These are phyloP conservation scores for Eurystomus gularis DNA, from an alignment of 2,113 vertebrate species.

Conservation along the genomic window DNA sequence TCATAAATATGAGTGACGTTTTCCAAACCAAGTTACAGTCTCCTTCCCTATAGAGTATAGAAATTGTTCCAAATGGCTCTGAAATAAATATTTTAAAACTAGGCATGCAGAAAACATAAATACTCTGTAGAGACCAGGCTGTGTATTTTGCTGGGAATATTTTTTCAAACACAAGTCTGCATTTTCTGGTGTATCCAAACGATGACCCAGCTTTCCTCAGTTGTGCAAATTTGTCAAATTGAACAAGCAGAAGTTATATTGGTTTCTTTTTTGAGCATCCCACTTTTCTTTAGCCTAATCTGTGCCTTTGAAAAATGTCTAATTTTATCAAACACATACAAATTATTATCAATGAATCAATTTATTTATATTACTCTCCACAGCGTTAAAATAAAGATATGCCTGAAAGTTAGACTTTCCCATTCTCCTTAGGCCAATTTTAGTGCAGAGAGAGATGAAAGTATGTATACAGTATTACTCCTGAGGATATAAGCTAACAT, in stretches of 20 bases:
- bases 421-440: background rate
- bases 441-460: background rate
- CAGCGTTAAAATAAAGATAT: background rate
- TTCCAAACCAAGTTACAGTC: background rate
- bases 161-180: background rate
- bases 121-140: background rate
- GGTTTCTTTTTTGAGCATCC: background rate
- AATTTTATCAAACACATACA: background rate
- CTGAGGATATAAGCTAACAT: background rate
- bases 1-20: background rate
- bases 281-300: background rate
- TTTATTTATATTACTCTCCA: background rate
- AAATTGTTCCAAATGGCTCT: background rate
- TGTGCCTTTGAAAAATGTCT: background rate
- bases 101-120: background rate
- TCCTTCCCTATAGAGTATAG: background rate
- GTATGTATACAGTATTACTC: background rate
- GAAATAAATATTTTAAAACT: background rate
- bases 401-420: background rate
- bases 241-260: background rate
- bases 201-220: background rate
- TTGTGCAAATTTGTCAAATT: background rate
- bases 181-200: background rate
- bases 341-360: background rate
- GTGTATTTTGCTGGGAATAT: background rate